These are phyloP conservation scores for Piprites chloris DNA, from an alignment of 2,113 vertebrate genomes.

Conservation along the genomic window DNA sequence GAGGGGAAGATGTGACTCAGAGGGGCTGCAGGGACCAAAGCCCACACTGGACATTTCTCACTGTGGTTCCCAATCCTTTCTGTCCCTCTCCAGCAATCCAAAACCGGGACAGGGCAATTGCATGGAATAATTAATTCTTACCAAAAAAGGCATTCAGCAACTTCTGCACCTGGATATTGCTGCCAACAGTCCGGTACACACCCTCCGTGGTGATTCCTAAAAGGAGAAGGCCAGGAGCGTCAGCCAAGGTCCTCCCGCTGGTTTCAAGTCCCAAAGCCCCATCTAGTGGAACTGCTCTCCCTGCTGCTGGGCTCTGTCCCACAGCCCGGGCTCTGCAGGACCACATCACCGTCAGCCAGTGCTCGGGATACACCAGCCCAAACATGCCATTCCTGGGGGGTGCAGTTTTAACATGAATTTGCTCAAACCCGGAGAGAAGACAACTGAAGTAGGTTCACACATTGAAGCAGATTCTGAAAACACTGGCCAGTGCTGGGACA, in stretches of 20 bases:
- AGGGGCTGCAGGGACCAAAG: not conserved
- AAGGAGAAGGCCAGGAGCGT: not conserved
- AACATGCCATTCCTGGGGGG: not conserved
- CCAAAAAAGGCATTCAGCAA: constrained; percentile 93
- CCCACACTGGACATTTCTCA: not conserved
- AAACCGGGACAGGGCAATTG: not conserved
- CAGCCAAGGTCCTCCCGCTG: not conserved
- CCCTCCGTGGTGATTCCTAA: constrained; percentile 89
- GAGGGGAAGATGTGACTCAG: not conserved
- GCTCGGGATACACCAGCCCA: rapidly evolving
- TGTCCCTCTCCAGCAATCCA: not conserved
- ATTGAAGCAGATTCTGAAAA: not conserved
- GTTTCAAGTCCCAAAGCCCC: not conserved
- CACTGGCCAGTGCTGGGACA: not conserved
- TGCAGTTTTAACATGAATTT: not conserved
- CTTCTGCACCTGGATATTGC: constrained; percentile 98
- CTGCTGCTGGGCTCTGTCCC: not conserved
- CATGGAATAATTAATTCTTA: constrained; percentile 60
- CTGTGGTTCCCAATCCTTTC: rapidly evolving
- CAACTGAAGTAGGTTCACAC: no score
- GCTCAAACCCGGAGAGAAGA: not conserved
- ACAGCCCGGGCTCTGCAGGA: not conserved
- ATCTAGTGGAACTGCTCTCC: not conserved
- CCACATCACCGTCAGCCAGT: not conserved
- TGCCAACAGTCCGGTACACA: constrained; percentile 93